Evolutionary conservation across 2,797 vertebrate species (phyloP).

Genomic region (Leuciscus waleckii): DNA sequence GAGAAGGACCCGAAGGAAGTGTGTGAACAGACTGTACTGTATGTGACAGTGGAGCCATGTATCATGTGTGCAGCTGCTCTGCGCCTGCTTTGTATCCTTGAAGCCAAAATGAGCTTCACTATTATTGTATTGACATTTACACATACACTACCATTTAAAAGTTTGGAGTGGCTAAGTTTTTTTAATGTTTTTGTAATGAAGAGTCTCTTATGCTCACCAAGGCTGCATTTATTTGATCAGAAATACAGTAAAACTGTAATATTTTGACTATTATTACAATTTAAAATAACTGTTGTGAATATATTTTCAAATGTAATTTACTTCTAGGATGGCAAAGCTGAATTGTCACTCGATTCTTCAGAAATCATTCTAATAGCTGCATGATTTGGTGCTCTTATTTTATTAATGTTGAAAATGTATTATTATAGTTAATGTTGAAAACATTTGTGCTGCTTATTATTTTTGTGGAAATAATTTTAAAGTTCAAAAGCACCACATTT

Average conservation of each 20-base stretch:
- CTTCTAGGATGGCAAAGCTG: not conserved
- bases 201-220: not conserved
- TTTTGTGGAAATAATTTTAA: not conserved
- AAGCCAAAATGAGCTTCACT: not conserved
- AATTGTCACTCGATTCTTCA: not conserved
- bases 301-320: not conserved
- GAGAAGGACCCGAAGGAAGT: conserved; percentile 68
- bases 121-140: not conserved
- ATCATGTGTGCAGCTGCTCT: conserved; percentile 94
- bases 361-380: not conserved
- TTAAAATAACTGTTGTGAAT: not conserved
- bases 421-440: no score
- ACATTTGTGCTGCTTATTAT: not conserved
- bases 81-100: conserved; percentile 92
- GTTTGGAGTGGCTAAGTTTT: not conserved
- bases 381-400: not conserved
- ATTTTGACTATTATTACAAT: not conserved
- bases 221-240: not conserved
- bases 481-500: conserved; percentile 7
- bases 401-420: no score
- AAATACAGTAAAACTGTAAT: not conserved
- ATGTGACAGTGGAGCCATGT: conserved; percentile 96
- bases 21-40: conserved; percentile 80
- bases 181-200: not conserved
- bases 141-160: not conserved